Evolutionary conservation across 2,113 vertebrate species (phyloP), one percentile per base, ranked within the genome.

Genomic region (Gyps fulvus): DNA sequence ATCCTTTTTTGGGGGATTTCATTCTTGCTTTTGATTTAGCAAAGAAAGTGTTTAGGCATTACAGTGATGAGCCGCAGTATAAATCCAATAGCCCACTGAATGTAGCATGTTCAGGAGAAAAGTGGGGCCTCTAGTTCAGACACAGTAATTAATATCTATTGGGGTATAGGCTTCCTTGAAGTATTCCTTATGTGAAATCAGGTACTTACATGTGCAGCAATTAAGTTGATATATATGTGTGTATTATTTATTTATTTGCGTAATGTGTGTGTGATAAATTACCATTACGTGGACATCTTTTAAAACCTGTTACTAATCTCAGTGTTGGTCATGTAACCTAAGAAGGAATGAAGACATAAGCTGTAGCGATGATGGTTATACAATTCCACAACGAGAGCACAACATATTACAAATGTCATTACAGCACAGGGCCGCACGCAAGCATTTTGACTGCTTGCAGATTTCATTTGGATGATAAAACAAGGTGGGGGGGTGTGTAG

Each of bases 301-400:
- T 88, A 89, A 97, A 97, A 90, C 71, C 89, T 97, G 95, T 97
- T 97, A 66, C 93, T 96, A 93, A 97, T 97, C 89, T 90, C 47
- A 23, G 45, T 29, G 71, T 91, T 94, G 82, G 82, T 78, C 91
- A 16, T 94, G 95, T 96, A 97, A 97, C 91, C 79, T 89, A 93
- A 96, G 97, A 86, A 95, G 84, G 62, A 95, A 93, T 58, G 67
- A 95, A 93, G 94, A 80, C 0, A 3, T 90, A 70, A 93, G 54
- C 89, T 86, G 8, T 9, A 83, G 84, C 3, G 10, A 66, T 88
- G 93, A 74, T 86, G 87, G 94, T 90, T 93, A 95, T 86, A 96
- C 67, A 97, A 83, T 71, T 89, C 54, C 1, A 3, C 76, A 76
- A 27, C 1, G 36, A 78, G 38, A 67, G 71, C 74, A 58, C 83